Evolutionary conservation across 2,888 invertebrate species (phyloP), one percentile per base, ranked within the genome.

Genomic region (Tortricodes alternella): DNA sequence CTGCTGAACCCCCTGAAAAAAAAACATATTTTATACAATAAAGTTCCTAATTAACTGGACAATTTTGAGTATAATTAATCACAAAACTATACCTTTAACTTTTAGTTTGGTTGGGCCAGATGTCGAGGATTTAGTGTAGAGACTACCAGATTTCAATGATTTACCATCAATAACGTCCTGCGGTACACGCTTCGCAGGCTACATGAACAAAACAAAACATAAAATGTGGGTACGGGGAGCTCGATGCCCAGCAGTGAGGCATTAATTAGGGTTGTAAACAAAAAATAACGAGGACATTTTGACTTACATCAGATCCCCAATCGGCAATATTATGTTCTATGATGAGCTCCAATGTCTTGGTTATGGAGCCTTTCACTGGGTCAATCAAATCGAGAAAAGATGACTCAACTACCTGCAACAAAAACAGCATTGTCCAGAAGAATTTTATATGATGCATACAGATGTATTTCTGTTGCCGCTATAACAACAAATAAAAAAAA

Each of bases 291-390:
- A 38, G n/a, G n/a, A n/a, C n/a, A n/a, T n/a, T n/a, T n/a, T n/a
- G n/a, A 23, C 92, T 92, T 85, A 95, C 95, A 78, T 97, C 96
- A 15, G 94, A 93, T 9, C 97, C 97, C 98, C 98, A 98, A 49
- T 93, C 89, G 21, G 95, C 95, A 63, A 98, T 94, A 60, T 93
- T 94, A 76, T 95, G 94, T 64, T 94, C 93, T 58, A 92, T 92
- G 46, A 97, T 93, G 3, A 94, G 86, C 58, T 93, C 92, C 2
- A 95, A 83, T 35, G 94, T 92, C 19, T 93, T 88, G 0, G 88
- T 76, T 11, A 94, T 92, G 0, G 92, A 91, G 64, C 94, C 92
- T 3, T 63, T 79, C 18, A 91, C 84, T 49, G 92, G 86, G 13
- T 93, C 93, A 11, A 94, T 92, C 60, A 93, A 92, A 58, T 95